Evolutionary conservation across 2,888 invertebrate genomes (phyloP).

Genomic region (Lasioglossum morio): DNA sequence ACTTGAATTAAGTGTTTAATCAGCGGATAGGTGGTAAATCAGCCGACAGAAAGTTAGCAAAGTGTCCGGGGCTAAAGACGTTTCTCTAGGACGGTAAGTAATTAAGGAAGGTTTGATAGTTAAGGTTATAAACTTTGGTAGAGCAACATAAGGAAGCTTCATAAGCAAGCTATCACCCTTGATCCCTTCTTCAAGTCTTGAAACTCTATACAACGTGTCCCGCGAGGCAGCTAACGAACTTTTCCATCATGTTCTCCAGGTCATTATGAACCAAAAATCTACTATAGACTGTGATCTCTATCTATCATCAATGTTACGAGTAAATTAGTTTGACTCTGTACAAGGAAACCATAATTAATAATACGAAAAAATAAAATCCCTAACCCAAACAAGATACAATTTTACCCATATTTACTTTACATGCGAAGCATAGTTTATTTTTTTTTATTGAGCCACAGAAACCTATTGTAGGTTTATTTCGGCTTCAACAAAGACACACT

Average conservation of each 20-base stretch:
- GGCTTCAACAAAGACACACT: too few species aligned
- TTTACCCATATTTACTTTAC: too few species aligned
- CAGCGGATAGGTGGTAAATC: not conserved
- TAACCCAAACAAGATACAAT: too few species aligned
- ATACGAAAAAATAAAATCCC: too few species aligned
- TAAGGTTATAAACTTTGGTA: slow-evolving; percentile 12
- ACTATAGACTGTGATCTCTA: not conserved
- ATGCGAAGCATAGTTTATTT: too few species aligned
- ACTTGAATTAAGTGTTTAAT: not conserved
- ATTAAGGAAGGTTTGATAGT: slow-evolving; percentile 17
- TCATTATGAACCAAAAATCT: not conserved
- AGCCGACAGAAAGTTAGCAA: not conserved
- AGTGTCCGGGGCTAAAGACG: not conserved
- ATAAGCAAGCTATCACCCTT: slow-evolving; percentile 11
- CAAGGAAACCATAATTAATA: not conserved
- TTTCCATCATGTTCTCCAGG: slow-evolving; percentile 6
- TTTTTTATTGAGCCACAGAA: too few species aligned
- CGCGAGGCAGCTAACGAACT: slow-evolving; percentile 13
- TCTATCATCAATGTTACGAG: not conserved
- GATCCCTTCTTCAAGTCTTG: slow-evolving; percentile 11
- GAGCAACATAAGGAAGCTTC: slow-evolving; percentile 9
- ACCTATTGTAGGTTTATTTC: too few species aligned
- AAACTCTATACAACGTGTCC: slow-evolving; percentile 6
- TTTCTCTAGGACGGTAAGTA: slow-evolving; percentile 3
- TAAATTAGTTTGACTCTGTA: not conserved